These are phyloP conservation scores for Nasonia vitripennis DNA, from an alignment of 1,140 invertebrate species.

Conservation along the genomic window DNA sequence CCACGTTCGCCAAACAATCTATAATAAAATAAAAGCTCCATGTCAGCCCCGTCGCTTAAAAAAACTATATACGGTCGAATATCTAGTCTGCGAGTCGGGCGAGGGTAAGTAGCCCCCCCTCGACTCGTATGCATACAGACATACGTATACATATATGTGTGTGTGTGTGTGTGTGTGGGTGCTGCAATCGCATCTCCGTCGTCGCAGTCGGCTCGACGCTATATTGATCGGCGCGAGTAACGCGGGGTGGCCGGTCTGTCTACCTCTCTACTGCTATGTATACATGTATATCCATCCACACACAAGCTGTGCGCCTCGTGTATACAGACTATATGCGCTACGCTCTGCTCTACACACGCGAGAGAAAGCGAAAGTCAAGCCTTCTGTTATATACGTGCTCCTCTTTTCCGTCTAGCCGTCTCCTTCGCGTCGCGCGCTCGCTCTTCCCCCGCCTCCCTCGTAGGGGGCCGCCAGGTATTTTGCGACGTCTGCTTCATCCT, in stretches of 20 bases:
- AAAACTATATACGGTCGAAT: background rate
- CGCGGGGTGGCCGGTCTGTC: conserved; percentile 17
- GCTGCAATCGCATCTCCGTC: conserved; percentile 32
- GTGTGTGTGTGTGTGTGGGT: conserved; percentile 14
- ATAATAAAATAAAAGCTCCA: background rate
- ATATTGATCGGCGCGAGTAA: conserved; percentile 46
- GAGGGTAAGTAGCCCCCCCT: background rate
- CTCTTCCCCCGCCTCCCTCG: background rate
- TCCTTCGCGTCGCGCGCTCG: conserved; percentile 53
- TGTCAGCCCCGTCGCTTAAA: background rate
- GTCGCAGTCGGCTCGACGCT: conserved; percentile 33
- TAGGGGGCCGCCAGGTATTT: background rate
- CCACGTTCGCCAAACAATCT: background rate
- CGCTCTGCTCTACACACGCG: conserved; percentile 17
- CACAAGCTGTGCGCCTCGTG: conserved; percentile 14
- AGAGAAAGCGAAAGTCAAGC: conserved; percentile 50
- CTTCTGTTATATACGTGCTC: conserved; percentile 9
- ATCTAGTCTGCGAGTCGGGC: background rate
- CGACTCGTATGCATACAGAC: background rate
- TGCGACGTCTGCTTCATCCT: background rate
- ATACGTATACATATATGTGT: background rate
- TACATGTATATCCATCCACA: background rate
- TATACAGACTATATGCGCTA: conserved; percentile 4
- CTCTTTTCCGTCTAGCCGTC: conserved; percentile 36
- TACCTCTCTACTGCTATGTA: background rate